phyloP scores from a whole-genome alignment of 2,888 invertebrate genomes.

The Ligdia adustata region DNA sequence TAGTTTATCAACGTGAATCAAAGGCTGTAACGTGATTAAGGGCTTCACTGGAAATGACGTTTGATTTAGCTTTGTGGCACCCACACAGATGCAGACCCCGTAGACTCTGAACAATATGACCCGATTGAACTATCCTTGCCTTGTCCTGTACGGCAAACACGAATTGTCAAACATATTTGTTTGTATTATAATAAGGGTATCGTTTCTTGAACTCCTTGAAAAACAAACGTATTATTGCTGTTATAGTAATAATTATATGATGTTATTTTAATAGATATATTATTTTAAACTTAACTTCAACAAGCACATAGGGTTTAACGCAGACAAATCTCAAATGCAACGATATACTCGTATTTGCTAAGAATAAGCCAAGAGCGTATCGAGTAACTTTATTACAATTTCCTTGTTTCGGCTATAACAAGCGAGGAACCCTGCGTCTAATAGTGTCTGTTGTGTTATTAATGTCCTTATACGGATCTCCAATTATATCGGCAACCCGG shows the following conservation, averaged over 20 bases:
- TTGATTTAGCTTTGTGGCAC: constrained; percentile 66
- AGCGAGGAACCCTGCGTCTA: constrained; percentile 61
- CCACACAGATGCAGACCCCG: constrained; percentile 26
- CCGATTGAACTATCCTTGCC: too few species aligned
- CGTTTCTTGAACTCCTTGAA: too few species aligned
- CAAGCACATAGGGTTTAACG: too few species aligned
- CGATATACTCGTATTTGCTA: constrained; percentile 65
- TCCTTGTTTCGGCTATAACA: constrained; percentile 68
- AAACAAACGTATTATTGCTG: too few species aligned
- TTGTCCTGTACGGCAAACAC: constrained; percentile 1
- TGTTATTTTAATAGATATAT: too few species aligned
- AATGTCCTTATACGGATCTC: constrained; percentile 72
- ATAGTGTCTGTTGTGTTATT: constrained; percentile 77
- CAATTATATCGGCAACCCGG: constrained; percentile 64
- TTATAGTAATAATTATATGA: too few species aligned
- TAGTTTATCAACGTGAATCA: constrained; percentile 64
- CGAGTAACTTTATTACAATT: constrained; percentile 69
- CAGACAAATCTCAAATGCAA: constrained; percentile 46
- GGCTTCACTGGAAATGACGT: constrained; percentile 64
- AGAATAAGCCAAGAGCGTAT: constrained; percentile 59
- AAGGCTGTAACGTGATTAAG: constrained; percentile 65
- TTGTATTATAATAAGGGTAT: too few species aligned
- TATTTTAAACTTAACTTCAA: too few species aligned
- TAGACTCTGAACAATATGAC: not conserved
- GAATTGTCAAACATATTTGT: constrained; percentile 12